A percentile compares a stretch with the other conserved stretches of the same genome.
phyloP scores from a whole-genome alignment of 1,140 invertebrate genomes.

The Diabrotica undecimpunctata region DNA sequence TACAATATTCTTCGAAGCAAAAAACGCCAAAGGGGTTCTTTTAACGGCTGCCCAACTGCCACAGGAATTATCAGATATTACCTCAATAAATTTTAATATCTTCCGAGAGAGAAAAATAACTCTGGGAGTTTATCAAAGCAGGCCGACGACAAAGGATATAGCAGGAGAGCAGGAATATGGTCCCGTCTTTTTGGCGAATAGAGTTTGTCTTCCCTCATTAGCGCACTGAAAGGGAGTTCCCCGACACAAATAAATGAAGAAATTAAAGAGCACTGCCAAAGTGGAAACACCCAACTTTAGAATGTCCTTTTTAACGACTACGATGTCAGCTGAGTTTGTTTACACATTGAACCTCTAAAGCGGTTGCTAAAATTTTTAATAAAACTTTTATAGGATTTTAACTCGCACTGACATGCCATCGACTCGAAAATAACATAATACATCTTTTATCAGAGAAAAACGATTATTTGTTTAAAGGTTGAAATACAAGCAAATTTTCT shows the following conservation, averaged over 20 bases:
- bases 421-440: too few species aligned
- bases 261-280: conserved; percentile 10
- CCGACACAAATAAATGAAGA: conserved; percentile 13
- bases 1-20: background rate
- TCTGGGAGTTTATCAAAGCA: conserved; percentile 11
- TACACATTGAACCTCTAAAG: conserved; percentile 7
- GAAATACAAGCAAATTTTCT: too few species aligned
- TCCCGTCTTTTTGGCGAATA: conserved; percentile 5
- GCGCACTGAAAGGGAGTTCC: background rate
- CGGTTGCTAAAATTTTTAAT: background rate
- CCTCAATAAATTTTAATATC: conserved; percentile 17
- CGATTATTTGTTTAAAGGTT: too few species aligned
- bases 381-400: background rate
- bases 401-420: background rate
- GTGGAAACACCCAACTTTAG: conserved; percentile 8
- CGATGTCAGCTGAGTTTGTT: conserved; percentile 14
- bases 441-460: too few species aligned
- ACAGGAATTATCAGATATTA: conserved; percentile 16
- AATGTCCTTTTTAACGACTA: conserved; percentile 12
- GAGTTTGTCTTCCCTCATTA: conserved; percentile 11
- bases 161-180: conserved; percentile 10
- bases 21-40: conserved; percentile 6
- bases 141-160: conserved; percentile 9
- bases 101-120: conserved; percentile 6
- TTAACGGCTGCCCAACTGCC: conserved; percentile 10